phyloP scores from a whole-genome alignment of 2,797 vertebrate genomes.

The Steatocranus sp. region DNA sequence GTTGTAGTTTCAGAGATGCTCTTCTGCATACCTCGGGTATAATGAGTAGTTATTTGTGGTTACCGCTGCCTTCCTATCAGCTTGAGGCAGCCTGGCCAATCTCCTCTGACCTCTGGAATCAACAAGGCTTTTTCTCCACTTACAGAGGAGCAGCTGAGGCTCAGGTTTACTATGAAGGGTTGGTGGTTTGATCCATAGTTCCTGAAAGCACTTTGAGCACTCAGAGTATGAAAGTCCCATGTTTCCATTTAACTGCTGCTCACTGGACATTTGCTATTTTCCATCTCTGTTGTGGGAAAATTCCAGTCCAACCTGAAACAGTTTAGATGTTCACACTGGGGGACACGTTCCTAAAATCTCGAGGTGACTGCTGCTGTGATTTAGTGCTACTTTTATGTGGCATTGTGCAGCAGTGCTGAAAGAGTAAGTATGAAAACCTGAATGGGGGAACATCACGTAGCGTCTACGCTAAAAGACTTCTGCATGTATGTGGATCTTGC shows the following conservation, averaged over 20 bases:
- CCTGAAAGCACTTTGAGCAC: neutral
- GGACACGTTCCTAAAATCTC: accelerated
- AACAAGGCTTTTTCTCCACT: neutral
- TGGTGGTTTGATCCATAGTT: neutral
- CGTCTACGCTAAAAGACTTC: neutral
- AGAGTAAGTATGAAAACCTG: neutral
- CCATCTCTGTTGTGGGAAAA: neutral
- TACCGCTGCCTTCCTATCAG: neutral
- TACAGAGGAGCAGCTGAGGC: neutral
- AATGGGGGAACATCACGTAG: neutral
- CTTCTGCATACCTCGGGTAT: neutral
- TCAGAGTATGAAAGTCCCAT: neutral
- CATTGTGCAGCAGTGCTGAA: neutral
- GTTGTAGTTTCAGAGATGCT: accelerated
- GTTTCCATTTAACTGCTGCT: neutral
- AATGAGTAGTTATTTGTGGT: neutral
- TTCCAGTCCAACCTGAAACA: neutral
- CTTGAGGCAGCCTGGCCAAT: neutral
- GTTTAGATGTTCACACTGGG: neutral
- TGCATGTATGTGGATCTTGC: neutral
- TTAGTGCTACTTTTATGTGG: neutral
- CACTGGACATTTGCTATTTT: neutral
- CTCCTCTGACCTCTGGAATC: neutral
- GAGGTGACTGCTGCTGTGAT: neutral
- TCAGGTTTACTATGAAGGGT: neutral